phyloP scores from a whole-genome alignment of 2,888 invertebrate species.

The Acanthopleura granulata region DNA sequence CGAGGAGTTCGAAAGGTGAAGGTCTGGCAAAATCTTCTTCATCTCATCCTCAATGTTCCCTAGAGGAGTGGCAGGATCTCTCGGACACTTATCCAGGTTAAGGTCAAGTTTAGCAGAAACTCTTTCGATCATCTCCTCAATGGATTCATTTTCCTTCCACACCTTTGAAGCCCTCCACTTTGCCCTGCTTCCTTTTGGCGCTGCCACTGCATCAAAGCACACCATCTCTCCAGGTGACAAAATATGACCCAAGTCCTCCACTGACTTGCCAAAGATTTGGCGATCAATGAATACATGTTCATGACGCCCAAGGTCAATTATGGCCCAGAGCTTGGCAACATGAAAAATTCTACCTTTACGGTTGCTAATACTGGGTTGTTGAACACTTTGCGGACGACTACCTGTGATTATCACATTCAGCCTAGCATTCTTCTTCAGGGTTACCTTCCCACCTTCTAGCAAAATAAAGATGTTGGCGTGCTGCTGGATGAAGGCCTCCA shows the following conservation, averaged over 20 bases:
- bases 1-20: conserved; percentile 44
- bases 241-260: conserved; percentile 67
- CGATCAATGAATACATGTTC: conserved; percentile 71
- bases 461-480: conserved; percentile 66
- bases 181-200: conserved; percentile 68
- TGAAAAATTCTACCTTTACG: conserved; percentile 68
- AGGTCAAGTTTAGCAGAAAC: conserved; percentile 52
- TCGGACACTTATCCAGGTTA: conserved; percentile 44
- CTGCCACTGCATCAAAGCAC: conserved; percentile 69
- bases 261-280: conserved; percentile 64
- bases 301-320: conserved; percentile 70
- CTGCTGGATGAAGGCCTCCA: conserved; percentile 64
- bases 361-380: conserved; percentile 55
- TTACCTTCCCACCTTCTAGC: conserved; percentile 61
- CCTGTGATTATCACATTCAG: conserved; percentile 68
- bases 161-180: conserved; percentile 68
- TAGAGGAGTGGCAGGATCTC: conserved; percentile 37
- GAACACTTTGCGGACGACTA: conserved; percentile 56
- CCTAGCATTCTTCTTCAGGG: conserved; percentile 64
- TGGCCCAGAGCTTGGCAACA: conserved; percentile 70
- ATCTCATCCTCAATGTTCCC: conserved; percentile 66
- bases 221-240: conserved; percentile 66
- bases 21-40: conserved; percentile 55
- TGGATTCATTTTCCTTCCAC: conserved; percentile 68
- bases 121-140: conserved; percentile 58